Conservation (phyloP, 2,797 vertebrate genomes). For the Tolypeutes matacus region DNA sequence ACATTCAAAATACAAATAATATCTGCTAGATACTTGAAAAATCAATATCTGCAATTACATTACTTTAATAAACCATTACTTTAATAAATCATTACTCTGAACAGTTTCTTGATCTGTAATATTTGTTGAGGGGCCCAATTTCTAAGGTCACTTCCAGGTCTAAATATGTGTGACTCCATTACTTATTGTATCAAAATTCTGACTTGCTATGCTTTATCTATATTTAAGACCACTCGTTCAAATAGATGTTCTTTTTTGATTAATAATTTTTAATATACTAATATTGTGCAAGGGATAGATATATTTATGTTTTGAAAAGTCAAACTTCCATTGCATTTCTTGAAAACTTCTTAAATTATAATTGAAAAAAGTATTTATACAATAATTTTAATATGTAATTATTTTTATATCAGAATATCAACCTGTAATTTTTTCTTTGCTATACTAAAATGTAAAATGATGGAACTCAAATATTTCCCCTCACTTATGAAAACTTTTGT, state of each 20-base stretch:
- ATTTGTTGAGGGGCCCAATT: neutral
- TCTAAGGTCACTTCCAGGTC: neutral
- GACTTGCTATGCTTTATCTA: neutral
- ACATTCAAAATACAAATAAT: neutral
- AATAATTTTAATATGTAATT: neutral
- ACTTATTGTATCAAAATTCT: neutral
- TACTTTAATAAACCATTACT: neutral
- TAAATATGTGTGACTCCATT: neutral
- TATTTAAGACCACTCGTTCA: neutral
- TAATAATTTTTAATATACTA: neutral
- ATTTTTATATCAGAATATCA: neutral
- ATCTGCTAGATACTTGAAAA: neutral
- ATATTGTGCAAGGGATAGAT: neutral
- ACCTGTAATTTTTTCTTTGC: neutral
- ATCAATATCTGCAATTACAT: neutral
- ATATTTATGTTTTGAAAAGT: constrained; percentile 9
- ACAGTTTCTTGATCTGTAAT: neutral
- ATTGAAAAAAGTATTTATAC: neutral
- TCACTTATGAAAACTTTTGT: neutral
- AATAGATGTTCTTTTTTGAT: neutral
- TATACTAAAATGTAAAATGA: neutral
- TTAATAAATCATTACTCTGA: neutral
- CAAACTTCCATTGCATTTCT: neutral
- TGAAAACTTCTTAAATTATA: neutral
- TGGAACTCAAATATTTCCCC: neutral